Base-by-base conservation (phyloP, 2,113 vertebrate species). In the Meleagris gallopavo region DNA sequence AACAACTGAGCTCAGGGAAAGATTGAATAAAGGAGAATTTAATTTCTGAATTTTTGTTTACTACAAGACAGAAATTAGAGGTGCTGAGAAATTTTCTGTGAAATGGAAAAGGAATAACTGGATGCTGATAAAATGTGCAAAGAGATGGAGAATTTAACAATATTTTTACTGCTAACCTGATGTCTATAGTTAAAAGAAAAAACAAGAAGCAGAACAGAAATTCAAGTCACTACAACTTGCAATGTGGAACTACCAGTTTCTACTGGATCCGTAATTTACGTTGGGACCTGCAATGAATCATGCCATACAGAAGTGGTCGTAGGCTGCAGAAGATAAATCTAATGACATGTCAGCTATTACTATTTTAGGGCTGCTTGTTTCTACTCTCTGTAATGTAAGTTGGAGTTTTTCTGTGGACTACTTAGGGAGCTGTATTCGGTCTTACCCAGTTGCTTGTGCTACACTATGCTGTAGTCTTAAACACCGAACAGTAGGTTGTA, bases 301-400 rank as follows among this genome's bases (percentile, higher is more conserved):
- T 62, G 60, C 73, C 75, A 84, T 24, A 10, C 13, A 76, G 69
- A 94, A 93, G 81, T 88, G 76, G 76, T 93, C 72, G 58, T 95
- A 86, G 76, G 61, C 84, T 92, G 76, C 70, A 93, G 91, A 93
- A 94, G 83, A 94, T 92, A 97, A 96, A 95, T 97, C 90, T 94
- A 96, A 92, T 83, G 95, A 65, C 76, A 91, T 70, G 88, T 88
- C 79, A 96, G 48, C 79, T 92, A 88, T 89, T 95, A 94, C 88
- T 96, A 96, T 94, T 92, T 96, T 94, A 94, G 76, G 62, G 30
- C 55, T 93, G 52, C 55, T 78, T 91, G 64, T 41, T 90, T 75
- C 90, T 94, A 10, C 22, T 84, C 58, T 77, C 62, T 65, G 67
- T 90, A 91, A 86, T 81, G 14, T 48, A 90, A 85, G 74, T 48